Evolutionary conservation across 2,113 vertebrate genomes (phyloP), one percentile per base, ranked within the genome.

Genomic region (Oophaga pumilio): DNA sequence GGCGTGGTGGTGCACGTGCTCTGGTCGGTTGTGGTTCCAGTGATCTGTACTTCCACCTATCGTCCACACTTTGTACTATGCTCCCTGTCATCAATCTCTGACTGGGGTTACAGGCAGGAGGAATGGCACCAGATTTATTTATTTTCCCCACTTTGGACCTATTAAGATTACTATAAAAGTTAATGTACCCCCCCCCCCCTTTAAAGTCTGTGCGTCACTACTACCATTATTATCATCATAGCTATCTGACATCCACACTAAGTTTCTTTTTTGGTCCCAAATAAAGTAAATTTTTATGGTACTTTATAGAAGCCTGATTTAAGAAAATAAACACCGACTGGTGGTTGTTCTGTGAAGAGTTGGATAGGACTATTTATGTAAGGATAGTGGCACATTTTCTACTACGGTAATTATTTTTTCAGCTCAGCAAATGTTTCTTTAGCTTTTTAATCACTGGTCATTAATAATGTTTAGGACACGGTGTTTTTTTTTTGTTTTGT

Each of bases 401-500:
- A 10, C 5, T 74, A n/a, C n/a, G n/a, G n/a, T n/a, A 73, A 73
- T 74, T 49, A 74, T 74, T 74, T 74, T 74, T 74, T 74, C 14
- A 17, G 43, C 71, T 74, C 33, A 0, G 71, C 17, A 50, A 74
- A 50, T 49, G 71, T 74, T 74, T 74, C 71, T 74, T 74, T 20
- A 74, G 43, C 17, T 74, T 49, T 73, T 50, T 74, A 50, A 74
- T 74, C 71, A 74, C 71, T 74, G 43, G 71, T 22, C 77, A 57
- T 79, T 79, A 79, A 79, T 79, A 24, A 22, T 78, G 52, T 78
- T n/a, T 53, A 52, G 49, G 49, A 13, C 77, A 57, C 26, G 20
- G 28, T 26, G 10, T 78, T 20, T 28, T 24, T 57, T 52, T 79
- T 79, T 68, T 20, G 1, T 24, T 56, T 52, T 20, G 10, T 56